Evolutionary conservation across 2,888 invertebrate species (phyloP), one percentile per base, ranked within the genome.

Genomic region (Busseola fusca): DNA sequence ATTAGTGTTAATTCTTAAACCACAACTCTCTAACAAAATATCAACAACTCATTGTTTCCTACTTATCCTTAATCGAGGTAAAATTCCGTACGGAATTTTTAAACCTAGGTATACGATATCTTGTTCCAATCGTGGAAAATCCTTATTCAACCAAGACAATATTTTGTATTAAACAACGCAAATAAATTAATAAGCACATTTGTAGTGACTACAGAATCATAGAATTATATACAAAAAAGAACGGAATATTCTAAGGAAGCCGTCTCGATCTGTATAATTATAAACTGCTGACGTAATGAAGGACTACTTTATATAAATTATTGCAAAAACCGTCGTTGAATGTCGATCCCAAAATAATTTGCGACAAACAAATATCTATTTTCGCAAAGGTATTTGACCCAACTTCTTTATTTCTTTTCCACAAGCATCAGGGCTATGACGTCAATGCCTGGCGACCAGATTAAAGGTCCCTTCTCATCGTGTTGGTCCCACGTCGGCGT

Each of bases 361-460:
- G 3, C 37, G 6, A 58, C 16, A 70, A 78, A 63, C 50, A 77
- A 58, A 63, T n/a, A 48, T 58, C 37, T 78, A 63, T 71, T 63
- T 74, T 78, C 21, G 45, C 3, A 70, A 21, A 42, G 71, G 60
- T 63, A 30, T 16, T 30, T 57, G 56, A 58, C 63, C 45, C 10
- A 10, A 21, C 71, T 37, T 62, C 34, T 57, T 57, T 48, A 37
- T 72, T 30, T 62, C n/a, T 56, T 60, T 52, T 40, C 30, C 71
- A 78, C 57, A 58, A 21, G 78, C 30, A 3, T 27, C 50, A 40
- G 37, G 21, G 14, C 42, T 71, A 52, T 74, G 74, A 74, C 74
- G 74, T 74, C 74, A 74, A 74, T 60, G 48, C 25, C 48, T 40
- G 30, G 52, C 3, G 56, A 70, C 77, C 16, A 56, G 56, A 77